Conservation (phyloP, 1,140 invertebrate genomes). For the Oryctes rhinoceros region DNA sequence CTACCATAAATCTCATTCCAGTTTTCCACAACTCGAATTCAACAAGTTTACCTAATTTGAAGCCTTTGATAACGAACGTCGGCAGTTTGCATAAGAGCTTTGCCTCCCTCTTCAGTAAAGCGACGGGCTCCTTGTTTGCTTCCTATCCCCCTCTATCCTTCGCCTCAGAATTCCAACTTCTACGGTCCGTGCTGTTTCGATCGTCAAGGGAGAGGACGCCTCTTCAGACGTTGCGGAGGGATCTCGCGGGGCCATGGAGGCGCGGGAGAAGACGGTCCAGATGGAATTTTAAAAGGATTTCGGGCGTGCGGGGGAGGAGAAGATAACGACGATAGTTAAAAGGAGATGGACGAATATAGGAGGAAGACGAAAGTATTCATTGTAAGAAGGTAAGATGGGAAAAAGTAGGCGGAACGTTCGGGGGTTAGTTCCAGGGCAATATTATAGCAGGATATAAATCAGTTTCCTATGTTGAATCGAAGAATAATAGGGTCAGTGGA, state of each 20-base stretch:
- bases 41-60: slow-evolving; percentile 39
- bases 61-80: slow-evolving; percentile 38
- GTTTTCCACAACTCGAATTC: slow-evolving; percentile 36
- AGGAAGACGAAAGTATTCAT: neutral
- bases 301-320: neutral
- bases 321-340: neutral
- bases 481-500: too few species aligned
- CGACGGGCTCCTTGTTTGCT: neutral
- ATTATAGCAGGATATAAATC: too few species aligned
- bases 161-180: neutral
- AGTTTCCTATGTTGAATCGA: too few species aligned
- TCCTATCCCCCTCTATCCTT: neutral
- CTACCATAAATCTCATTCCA: slow-evolving; percentile 30
- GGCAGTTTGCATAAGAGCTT: slow-evolving; percentile 32
- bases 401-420: too few species aligned
- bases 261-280: neutral
- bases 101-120: neutral
- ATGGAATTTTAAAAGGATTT: slow-evolving; percentile 11
- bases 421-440: too few species aligned
- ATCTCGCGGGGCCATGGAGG: neutral
- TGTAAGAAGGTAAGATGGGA: too few species aligned
- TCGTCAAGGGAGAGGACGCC: neutral
- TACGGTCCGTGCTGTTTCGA: neutral
- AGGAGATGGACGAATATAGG: neutral
- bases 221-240: neutral